A percentile compares a stretch with the other conserved stretches of the same genome.
phyloP scores from a whole-genome alignment of 2,797 vertebrate genomes.

The Malurus leucopterus region DNA sequence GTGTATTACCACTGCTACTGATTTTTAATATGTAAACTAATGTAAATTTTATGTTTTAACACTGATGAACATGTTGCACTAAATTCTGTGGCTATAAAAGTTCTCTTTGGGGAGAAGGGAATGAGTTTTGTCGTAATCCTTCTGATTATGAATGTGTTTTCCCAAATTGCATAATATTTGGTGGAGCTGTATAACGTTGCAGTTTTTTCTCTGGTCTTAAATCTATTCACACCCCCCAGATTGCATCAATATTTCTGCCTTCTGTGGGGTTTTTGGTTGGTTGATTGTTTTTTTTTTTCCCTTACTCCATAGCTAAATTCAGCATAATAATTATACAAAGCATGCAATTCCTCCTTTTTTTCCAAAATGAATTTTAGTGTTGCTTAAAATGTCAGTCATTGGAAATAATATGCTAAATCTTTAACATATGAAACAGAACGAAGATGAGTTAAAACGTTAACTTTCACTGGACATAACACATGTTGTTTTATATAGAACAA shows the following conservation, averaged over 20 bases:
- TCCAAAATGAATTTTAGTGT: not conserved
- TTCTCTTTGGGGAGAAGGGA: not conserved
- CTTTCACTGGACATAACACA: not conserved
- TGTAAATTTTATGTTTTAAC: not conserved
- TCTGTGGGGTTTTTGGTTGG: rapidly evolving
- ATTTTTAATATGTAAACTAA: not conserved
- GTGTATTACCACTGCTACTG: not conserved
- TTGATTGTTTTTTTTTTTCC: rapidly evolving
- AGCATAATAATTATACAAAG: not conserved
- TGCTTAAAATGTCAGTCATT: not conserved
- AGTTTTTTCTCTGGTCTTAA: not conserved
- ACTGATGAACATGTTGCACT: not conserved
- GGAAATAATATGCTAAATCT: not conserved
- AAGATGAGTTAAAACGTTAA: not conserved
- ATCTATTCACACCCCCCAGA: not conserved
- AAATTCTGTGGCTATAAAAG: not conserved
- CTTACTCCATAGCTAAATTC: not conserved
- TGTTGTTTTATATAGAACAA: not conserved
- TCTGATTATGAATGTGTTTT: not conserved
- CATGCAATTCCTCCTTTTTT: not conserved
- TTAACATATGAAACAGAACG: not conserved
- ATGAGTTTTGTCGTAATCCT: rapidly evolving
- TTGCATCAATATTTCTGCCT: not conserved
- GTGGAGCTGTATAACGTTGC: not conserved
- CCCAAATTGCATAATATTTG: not conserved